Conservation (phyloP, 2,888 invertebrate species). For the Pammene aurita region DNA sequence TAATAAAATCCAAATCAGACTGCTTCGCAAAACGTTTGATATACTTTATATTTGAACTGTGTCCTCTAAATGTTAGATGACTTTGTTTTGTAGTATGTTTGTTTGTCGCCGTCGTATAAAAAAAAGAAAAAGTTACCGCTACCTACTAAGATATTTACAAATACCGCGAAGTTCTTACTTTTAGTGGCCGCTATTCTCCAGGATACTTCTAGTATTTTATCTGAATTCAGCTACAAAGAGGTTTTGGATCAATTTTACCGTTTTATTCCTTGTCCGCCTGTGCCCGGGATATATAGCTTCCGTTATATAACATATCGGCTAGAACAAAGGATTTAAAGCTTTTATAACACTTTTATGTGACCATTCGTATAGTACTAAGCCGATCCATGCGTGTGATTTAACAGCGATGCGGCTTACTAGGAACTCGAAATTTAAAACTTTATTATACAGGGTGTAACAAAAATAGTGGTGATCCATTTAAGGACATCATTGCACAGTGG, state of each 20-base stretch:
- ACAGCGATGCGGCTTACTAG: neutral
- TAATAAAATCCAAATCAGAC: too few relatives aligned
- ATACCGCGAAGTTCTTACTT: neutral
- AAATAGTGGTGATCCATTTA: too few relatives aligned
- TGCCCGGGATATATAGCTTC: conserved; percentile 8
- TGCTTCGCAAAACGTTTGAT: too few relatives aligned
- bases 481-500: too few relatives aligned
- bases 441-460: too few relatives aligned
- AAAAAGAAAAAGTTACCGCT: too few relatives aligned
- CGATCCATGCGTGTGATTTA: neutral
- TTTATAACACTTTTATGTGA: conserved; percentile 18
- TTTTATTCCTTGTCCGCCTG: conserved; percentile 41
- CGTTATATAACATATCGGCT: conserved; percentile 26
- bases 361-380: neutral
- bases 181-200: conserved; percentile 2
- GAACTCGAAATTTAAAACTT: neutral
- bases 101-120: too few relatives aligned
- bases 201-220: conserved; percentile 42
- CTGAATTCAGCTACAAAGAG: conserved; percentile 44
- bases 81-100: too few relatives aligned
- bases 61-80: too few relatives aligned
- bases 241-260: conserved; percentile 42
- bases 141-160: neutral
- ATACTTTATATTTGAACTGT: too few relatives aligned
- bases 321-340: conserved; percentile 15